Percentiles rank a stretch among this genome's conserved stretches.
Evolutionary conservation across 2,888 invertebrate genomes (phyloP).

Genomic region (Netelia virgata): DNA sequence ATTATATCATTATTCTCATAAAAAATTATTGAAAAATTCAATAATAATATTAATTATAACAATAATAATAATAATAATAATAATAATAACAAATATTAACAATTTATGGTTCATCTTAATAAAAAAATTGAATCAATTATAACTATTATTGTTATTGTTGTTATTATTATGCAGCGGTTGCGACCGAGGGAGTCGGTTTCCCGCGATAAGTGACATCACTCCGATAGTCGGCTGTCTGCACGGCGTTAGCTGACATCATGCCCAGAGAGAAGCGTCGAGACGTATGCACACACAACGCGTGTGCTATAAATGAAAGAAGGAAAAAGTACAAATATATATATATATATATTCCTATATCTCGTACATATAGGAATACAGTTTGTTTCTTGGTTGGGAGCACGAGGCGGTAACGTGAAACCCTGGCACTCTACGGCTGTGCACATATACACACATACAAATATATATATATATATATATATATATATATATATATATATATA

Average conservation of each 20-base stretch:
- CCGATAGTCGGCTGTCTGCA: slow-evolving; percentile 8
- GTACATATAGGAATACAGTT: not conserved
- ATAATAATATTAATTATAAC: slow-evolving; percentile 1
- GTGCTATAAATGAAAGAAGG: not conserved
- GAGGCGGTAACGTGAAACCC: slow-evolving; percentile 59
- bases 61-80: not conserved
- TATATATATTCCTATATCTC: not conserved
- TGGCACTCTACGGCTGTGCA: slow-evolving; percentile 28
- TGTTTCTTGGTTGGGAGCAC: slow-evolving; percentile 45
- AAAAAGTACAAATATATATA: not conserved
- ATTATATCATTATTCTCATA: not conserved
- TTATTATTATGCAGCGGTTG: not conserved
- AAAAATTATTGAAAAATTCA: not conserved
- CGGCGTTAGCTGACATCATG: slow-evolving; percentile 55
- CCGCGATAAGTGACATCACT: slow-evolving; percentile 50
- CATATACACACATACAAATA: not conserved
- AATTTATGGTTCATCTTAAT: not conserved
- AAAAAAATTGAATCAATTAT: not conserved
- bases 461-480: not conserved
- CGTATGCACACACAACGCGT: not conserved
- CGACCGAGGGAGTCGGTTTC: slow-evolving; percentile 21
- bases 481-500: slow-evolving; percentile 20
- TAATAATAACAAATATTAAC: not conserved
- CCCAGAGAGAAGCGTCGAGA: slow-evolving; percentile 18
- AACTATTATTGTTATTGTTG: no score